Evolutionary conservation across 2,888 invertebrate species (phyloP).

Genomic region (Pachliopta kotzebuea): DNA sequence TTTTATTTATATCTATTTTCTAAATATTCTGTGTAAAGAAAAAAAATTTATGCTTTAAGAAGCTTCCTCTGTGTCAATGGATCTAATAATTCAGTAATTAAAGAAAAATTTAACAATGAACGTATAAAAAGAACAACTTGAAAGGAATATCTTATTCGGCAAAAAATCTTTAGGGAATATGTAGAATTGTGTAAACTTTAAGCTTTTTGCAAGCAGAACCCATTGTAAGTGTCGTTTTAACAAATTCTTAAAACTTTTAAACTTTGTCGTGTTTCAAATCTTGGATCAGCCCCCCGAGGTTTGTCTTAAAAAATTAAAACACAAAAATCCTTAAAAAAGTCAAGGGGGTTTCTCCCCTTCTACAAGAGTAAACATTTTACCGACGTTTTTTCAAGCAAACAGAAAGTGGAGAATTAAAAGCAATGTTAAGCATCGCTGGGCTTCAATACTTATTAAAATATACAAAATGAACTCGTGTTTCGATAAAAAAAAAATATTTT

Average conservation of each 20-base stretch:
- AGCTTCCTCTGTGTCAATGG: no score
- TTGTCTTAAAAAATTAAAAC: conserved; percentile 73
- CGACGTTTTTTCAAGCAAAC: conserved; percentile 52
- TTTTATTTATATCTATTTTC: no score
- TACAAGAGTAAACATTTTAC: conserved; percentile 73
- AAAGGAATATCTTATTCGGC: no score
- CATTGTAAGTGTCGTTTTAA: conserved; percentile 77
- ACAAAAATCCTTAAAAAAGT: conserved; percentile 62
- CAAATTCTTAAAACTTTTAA: conserved; percentile 68
- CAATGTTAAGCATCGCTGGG: neutral
- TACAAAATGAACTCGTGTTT: neutral
- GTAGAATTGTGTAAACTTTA: conserved; percentile 70
- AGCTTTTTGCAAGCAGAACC: conserved; percentile 66
- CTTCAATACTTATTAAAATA: neutral
- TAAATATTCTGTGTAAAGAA: no score
- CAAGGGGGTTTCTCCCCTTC: conserved; percentile 68
- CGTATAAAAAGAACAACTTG: no score
- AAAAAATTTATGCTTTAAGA: no score
- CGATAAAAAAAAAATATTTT: no score
- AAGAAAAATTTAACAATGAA: no score
- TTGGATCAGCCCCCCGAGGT: conserved; percentile 68
- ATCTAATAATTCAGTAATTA: no score
- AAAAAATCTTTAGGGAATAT: conserved; percentile 34
- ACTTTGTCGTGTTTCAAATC: conserved; percentile 69
- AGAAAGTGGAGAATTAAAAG: neutral